Conservation (phyloP, 2,113 vertebrate species). For the Corythornis madagascariensis region DNA sequence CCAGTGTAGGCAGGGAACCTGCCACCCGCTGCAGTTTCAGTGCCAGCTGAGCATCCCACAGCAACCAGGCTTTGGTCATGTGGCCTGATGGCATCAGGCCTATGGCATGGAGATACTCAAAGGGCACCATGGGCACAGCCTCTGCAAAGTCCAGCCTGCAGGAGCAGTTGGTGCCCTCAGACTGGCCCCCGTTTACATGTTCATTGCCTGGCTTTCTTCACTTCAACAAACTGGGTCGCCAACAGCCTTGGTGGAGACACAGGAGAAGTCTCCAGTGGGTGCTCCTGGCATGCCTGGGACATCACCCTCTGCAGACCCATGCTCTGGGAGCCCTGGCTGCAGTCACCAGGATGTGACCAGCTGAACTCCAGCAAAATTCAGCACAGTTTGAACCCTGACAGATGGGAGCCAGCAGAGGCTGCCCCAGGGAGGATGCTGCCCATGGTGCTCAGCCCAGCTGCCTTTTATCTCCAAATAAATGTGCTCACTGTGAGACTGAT, state of each 20-base stretch:
- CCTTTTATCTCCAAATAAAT: background rate
- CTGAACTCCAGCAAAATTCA: background rate
- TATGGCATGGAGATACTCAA: background rate
- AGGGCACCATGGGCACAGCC: background rate
- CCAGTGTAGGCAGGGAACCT: accelerated
- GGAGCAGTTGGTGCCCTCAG: background rate
- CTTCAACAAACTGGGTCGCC: background rate
- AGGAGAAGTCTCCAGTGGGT: background rate
- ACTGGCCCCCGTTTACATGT: accelerated
- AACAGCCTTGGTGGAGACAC: accelerated
- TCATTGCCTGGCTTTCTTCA: background rate
- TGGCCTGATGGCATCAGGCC: background rate
- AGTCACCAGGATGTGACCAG: background rate
- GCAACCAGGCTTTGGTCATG: background rate
- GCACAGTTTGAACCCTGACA: background rate
- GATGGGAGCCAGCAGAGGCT: background rate
- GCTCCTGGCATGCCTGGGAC: background rate
- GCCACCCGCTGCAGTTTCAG: accelerated
- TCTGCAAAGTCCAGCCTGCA: background rate
- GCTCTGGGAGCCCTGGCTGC: accelerated
- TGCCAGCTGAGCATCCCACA: background rate
- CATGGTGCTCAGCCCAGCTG: background rate
- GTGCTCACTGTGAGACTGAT: background rate
- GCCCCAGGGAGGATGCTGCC: background rate
- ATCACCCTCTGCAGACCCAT: background rate